Conservation (phyloP, 2,113 vertebrate genomes). For the Spizaetus ornatus region DNA sequence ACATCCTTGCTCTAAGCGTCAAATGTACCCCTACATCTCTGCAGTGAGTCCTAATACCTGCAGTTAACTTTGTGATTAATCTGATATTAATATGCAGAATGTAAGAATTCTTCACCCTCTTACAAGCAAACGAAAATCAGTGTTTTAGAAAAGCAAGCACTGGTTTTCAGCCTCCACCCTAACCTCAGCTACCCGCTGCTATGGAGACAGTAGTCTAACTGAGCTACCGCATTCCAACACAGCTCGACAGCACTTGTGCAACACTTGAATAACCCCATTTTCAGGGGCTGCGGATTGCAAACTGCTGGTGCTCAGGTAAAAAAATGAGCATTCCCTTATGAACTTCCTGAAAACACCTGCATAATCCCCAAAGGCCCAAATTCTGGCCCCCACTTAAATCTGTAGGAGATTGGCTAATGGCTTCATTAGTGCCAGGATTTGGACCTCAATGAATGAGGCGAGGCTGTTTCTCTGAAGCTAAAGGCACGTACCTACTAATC, state of each 20-base stretch:
- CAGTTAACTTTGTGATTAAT: background rate
- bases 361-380: background rate
- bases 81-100: background rate
- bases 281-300: background rate
- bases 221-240: background rate
- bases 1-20: background rate
- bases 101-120: background rate
- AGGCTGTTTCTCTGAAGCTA: background rate
- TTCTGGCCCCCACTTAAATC: background rate
- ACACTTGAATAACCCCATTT: background rate
- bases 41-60: background rate
- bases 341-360: background rate
- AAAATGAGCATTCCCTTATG: background rate
- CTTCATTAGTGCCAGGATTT: background rate
- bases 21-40: background rate
- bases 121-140: background rate
- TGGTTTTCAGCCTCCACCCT: background rate
- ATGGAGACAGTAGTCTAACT: background rate
- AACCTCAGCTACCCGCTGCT: background rate
- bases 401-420: background rate
- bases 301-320: background rate
- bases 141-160: background rate
- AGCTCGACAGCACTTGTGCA: background rate
- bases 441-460: background rate
- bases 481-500: background rate